Conservation (phyloP, 2,113 vertebrate species). For the Cygnus atratus region DNA sequence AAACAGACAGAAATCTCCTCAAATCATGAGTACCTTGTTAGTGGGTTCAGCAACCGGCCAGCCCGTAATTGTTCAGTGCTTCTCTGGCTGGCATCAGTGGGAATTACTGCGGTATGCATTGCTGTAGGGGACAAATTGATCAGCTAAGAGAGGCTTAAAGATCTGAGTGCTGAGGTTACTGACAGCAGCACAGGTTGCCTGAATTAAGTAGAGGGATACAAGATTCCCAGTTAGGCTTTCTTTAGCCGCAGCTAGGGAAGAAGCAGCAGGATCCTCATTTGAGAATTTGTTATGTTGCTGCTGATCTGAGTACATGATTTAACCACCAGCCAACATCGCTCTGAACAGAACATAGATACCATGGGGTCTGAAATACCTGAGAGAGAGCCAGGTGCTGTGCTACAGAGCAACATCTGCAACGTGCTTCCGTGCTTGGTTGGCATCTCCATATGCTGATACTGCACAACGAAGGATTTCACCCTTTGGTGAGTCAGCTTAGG, state of each 20-base stretch:
- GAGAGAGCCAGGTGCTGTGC: constrained; percentile 7
- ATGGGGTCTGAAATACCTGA: not conserved
- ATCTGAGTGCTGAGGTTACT: constrained; percentile 19
- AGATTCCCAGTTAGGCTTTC: not conserved
- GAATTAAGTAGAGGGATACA: not conserved
- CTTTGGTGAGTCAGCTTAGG: not conserved
- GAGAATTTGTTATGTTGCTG: not conserved
- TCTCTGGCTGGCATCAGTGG: not conserved
- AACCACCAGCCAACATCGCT: not conserved
- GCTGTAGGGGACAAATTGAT: constrained; percentile 57
- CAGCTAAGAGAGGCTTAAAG: constrained; percentile 49
- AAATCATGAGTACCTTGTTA: not conserved
- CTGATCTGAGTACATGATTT: not conserved
- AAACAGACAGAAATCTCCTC: not conserved
- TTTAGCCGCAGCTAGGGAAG: not conserved
- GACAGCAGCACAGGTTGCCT: not conserved
- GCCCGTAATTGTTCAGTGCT: not conserved
- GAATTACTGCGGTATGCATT: constrained; percentile 36
- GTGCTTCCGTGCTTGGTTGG: not conserved
- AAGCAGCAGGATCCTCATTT: not conserved
- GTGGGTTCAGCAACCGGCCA: not conserved
- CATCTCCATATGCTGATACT: not conserved
- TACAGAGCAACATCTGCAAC: not conserved
- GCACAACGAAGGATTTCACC: constrained; percentile 11
- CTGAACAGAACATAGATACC: not conserved